These are phyloP conservation scores for Pachliopta kotzebuea DNA, from an alignment of 2,888 invertebrate species.

Conservation along the genomic window DNA sequence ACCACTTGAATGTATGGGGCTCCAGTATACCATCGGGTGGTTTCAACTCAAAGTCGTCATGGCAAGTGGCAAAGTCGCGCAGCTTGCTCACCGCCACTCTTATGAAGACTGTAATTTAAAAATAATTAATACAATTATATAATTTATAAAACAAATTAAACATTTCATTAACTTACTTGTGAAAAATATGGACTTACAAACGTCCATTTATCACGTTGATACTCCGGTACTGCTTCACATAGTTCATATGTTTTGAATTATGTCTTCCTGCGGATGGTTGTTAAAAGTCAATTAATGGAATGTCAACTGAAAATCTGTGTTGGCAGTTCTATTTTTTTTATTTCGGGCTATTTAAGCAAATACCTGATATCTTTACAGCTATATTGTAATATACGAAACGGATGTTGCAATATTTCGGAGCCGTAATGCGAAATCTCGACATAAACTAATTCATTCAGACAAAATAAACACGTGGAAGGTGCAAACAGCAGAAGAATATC, in stretches of 20 bases:
- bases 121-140: neutral
- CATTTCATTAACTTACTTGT: constrained; percentile 10
- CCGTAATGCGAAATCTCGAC: too few relatives aligned
- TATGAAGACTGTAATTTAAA: constrained; percentile 38
- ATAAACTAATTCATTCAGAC: too few relatives aligned
- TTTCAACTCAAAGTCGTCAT: constrained; percentile 58
- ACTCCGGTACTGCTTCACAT: neutral
- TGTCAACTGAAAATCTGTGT: constrained; percentile 9
- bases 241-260: constrained; percentile 16
- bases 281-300: neutral
- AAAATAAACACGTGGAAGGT: too few relatives aligned
- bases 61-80: constrained; percentile 57
- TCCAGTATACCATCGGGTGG: constrained; percentile 62
- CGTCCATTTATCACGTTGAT: constrained; percentile 25
- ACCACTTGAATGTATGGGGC: constrained; percentile 60
- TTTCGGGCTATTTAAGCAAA: neutral
- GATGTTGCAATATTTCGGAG: too few relatives aligned
- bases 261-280: constrained; percentile 20
- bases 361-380: too few relatives aligned
- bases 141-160: constrained; percentile 9
- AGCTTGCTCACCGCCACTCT: constrained; percentile 30
- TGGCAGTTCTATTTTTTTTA: neutral
- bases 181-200: constrained; percentile 25
- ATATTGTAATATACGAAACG: neutral
- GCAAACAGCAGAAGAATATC: too few relatives aligned